These are phyloP conservation scores for Chionomys nivalis DNA, from an alignment of 2,113 vertebrate genomes.

Conservation along the genomic window DNA sequence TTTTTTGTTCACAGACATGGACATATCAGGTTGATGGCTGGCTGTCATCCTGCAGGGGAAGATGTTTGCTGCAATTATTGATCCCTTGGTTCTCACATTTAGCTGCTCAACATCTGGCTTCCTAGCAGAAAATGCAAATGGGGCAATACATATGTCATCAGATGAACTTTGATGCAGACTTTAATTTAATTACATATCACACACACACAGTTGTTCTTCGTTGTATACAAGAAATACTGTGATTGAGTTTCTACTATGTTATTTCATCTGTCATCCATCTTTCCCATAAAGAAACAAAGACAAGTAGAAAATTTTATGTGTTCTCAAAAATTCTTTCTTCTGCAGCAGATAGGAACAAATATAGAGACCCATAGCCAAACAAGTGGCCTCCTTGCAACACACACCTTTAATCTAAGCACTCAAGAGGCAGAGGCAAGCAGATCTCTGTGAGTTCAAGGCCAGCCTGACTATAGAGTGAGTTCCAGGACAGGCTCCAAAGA, in stretches of 20 bases:
- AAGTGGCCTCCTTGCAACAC: no score
- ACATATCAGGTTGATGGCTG: neutral
- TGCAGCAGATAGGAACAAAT: neutral
- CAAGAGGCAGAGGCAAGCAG: no score
- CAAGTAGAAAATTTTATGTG: neutral
- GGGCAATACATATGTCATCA: neutral
- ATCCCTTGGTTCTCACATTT: neutral
- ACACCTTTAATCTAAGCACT: no score
- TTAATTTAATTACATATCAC: neutral
- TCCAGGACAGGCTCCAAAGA: no score
- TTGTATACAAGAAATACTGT: neutral
- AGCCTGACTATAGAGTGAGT: no score
- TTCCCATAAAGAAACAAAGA: neutral
- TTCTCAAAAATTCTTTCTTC: neutral
- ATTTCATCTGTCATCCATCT: neutral
- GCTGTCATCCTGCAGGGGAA: neutral
- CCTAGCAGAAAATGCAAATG: neutral
- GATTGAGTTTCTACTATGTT: neutral
- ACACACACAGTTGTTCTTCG: neutral
- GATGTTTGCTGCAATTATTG: neutral
- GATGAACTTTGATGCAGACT: neutral
- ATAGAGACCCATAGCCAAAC: neutral
- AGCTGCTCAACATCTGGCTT: neutral
- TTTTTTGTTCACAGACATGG: neutral
- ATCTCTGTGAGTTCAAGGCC: no score